These are phyloP conservation scores for Xiphias gladius DNA, from an alignment of 2,113 vertebrate genomes.

Conservation along the genomic window DNA sequence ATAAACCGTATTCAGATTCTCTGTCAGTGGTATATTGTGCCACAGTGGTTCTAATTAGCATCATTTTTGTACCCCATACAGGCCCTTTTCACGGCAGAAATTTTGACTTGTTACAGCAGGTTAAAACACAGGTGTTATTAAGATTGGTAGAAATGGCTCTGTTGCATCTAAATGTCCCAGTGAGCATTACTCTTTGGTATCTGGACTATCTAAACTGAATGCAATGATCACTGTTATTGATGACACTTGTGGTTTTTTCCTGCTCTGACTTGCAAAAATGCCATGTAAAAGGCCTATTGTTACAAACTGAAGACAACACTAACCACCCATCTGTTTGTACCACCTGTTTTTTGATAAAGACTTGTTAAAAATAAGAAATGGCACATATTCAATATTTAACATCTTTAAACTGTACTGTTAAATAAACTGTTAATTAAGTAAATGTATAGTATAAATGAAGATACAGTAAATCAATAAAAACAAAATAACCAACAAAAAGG, in stretches of 20 bases:
- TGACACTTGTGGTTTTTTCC: not conserved
- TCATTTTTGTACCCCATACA: not conserved
- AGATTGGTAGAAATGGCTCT: not conserved
- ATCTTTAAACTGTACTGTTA: no score
- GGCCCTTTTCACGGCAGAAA: not conserved
- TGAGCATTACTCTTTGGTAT: not conserved
- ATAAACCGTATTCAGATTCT: not conserved
- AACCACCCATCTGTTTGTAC: not conserved
- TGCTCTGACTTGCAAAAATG: not conserved
- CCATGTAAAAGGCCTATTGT: not conserved
- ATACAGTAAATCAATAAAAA: no score
- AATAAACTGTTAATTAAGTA: no score
- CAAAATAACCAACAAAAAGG: no score
- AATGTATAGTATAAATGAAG: no score
- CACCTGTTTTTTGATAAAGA: not conserved
- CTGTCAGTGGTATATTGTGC: not conserved
- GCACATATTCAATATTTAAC: no score
- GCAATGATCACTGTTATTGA: not conserved
- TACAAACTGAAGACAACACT: not conserved
- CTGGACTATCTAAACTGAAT: not conserved
- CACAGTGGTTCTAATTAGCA: not conserved
- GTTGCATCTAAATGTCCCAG: not conserved
- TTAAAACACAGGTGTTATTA: not conserved
- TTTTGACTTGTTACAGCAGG: not conserved
- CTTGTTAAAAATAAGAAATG: not conserved